A percentile compares a stretch with the other conserved stretches of the same genome.
phyloP scores from a whole-genome alignment of 1,140 invertebrate genomes.

The Adelges cooleyi region DNA sequence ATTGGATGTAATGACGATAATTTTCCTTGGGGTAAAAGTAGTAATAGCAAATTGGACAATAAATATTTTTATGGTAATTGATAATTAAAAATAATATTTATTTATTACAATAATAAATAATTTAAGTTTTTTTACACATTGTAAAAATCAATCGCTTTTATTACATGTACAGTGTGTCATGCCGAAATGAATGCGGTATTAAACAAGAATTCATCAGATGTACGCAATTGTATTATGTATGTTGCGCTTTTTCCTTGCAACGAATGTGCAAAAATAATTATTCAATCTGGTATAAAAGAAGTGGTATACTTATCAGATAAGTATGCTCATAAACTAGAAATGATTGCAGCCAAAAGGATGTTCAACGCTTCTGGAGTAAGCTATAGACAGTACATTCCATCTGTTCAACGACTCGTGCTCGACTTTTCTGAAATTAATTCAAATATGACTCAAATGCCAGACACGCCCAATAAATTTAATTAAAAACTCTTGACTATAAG shows the following conservation, averaged over 20 bases:
- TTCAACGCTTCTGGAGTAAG: constrained; percentile 60
- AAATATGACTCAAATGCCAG: constrained; percentile 41
- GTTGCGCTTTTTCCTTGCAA: constrained; percentile 87
- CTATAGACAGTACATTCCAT: constrained; percentile 54
- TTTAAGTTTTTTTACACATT: constrained; percentile 10
- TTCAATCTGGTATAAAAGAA: constrained; percentile 79
- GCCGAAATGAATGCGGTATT: constrained; percentile 94
- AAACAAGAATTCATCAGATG: constrained; percentile 70
- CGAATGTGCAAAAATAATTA: constrained; percentile 94
- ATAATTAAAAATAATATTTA: neutral
- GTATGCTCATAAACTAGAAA: constrained; percentile 51
- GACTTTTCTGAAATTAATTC: constrained; percentile 51
- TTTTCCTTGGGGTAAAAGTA: constrained; percentile 67
- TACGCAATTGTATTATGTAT: constrained; percentile 73
- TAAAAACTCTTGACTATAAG: neutral
- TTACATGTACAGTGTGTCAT: constrained; percentile 66
- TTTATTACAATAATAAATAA: neutral
- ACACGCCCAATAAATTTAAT: constrained; percentile 35
- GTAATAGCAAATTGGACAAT: constrained; percentile 47
- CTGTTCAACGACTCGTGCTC: constrained; percentile 50
- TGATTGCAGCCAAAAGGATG: constrained; percentile 65
- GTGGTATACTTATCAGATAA: constrained; percentile 75
- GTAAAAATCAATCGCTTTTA: too few species aligned
- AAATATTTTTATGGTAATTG: constrained; percentile 74
- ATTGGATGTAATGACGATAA: constrained; percentile 72